phyloP scores from a whole-genome alignment of 1,140 invertebrate genomes.

The Nephotettix cincticeps region DNA sequence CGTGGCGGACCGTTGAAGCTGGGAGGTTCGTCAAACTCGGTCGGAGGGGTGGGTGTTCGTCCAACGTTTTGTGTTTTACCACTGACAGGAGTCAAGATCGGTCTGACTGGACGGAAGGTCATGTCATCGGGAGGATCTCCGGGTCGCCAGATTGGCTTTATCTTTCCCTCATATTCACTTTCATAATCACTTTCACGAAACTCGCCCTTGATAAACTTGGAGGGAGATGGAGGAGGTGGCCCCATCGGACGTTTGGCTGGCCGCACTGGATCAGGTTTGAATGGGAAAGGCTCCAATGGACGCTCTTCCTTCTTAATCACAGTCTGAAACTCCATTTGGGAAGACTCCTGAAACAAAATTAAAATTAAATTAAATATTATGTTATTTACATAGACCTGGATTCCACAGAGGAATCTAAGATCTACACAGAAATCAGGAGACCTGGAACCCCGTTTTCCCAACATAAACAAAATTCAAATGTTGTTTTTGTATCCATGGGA shows the following conservation, averaged over 20 bases:
- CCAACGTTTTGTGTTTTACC: slow-evolving; percentile 19
- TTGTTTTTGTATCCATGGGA: too few species aligned
- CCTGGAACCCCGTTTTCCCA: too few species aligned
- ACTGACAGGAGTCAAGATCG: slow-evolving; percentile 52
- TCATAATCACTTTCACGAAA: slow-evolving; percentile 71
- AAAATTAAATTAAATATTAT: too few species aligned
- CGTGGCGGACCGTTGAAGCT: slow-evolving; percentile 49
- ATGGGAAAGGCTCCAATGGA: slow-evolving; percentile 52
- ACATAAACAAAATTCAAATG: too few species aligned
- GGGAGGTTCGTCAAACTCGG: slow-evolving; percentile 56
- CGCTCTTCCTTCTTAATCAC: background rate
- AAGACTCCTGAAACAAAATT: too few species aligned
- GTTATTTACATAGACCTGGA: too few species aligned
- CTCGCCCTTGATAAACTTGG: slow-evolving; percentile 67
- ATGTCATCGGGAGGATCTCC: slow-evolving; percentile 54
- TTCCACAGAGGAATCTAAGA: too few species aligned
- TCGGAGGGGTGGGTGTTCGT: slow-evolving; percentile 48
- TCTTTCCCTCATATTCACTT: slow-evolving; percentile 67
- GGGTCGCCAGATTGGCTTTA: slow-evolving; percentile 60
- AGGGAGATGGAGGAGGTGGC: slow-evolving; percentile 56
- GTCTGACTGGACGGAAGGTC: slow-evolving; percentile 57
- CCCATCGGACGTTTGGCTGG: slow-evolving; percentile 31
- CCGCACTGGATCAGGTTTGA: slow-evolving; percentile 41
- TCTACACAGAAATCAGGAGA: too few species aligned
- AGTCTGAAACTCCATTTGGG: background rate